phyloP scores from a whole-genome alignment of 1,140 invertebrate genomes.

The Papilio aristodemus region DNA sequence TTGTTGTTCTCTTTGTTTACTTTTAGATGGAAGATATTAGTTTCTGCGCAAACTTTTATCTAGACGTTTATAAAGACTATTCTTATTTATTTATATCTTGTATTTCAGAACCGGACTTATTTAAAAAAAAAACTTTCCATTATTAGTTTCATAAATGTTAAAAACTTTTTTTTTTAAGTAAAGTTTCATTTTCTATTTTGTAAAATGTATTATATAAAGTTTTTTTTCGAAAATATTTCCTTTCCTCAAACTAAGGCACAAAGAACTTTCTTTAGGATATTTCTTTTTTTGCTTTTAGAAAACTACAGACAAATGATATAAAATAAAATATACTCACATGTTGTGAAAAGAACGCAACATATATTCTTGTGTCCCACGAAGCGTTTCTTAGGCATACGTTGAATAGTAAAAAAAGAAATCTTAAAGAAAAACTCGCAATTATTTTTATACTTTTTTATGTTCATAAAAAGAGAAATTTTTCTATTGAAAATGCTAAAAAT shows the following conservation, averaged over 20 bases:
- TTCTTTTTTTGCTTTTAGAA: conserved; percentile 27
- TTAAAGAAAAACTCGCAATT: conserved; percentile 34
- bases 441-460: conserved; percentile 26
- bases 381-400: conserved; percentile 32
- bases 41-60: conserved; percentile 34
- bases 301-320: conserved; percentile 32
- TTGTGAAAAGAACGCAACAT: conserved; percentile 31
- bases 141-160: not conserved
- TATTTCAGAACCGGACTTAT: too few relatives aligned
- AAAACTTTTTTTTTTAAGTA: not conserved
- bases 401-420: conserved; percentile 29
- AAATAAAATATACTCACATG: conserved; percentile 33
- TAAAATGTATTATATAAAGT: conserved; percentile 5
- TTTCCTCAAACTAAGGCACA: conserved; percentile 17
- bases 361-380: conserved; percentile 34
- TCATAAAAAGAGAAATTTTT: conserved; percentile 19
- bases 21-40: conserved; percentile 58
- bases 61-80: not conserved
- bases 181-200: conserved; percentile 5
- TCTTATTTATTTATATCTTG: not conserved
- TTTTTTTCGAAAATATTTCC: conserved; percentile 10
- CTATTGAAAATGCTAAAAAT: conserved; percentile 28
- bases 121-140: not conserved
- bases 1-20: conserved; percentile 70
- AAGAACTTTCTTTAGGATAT: conserved; percentile 7